phyloP scores from a whole-genome alignment of 2,888 invertebrate species.

The Athalia rosae region DNA sequence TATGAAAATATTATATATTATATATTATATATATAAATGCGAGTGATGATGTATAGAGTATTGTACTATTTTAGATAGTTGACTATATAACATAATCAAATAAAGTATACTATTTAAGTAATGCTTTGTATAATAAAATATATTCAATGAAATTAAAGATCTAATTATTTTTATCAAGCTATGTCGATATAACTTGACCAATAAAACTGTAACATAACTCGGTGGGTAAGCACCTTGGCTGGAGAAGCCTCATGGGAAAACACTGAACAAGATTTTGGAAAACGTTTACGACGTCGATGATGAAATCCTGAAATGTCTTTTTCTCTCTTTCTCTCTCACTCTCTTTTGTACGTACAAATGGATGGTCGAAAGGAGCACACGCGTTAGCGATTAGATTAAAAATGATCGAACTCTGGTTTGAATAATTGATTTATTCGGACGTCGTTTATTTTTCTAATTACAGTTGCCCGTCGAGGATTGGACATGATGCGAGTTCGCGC shows the following conservation, averaged over 20 bases:
- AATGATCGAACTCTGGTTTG: too few species aligned
- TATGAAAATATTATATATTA: constrained; percentile 47
- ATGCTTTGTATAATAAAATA: constrained; percentile 73
- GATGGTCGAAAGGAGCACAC: too few species aligned
- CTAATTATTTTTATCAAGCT: neutral
- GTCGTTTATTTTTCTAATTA: constrained; percentile 53
- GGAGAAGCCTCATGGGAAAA: too few species aligned
- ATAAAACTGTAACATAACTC: too few species aligned
- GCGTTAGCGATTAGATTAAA: too few species aligned
- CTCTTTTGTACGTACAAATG: too few species aligned
- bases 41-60: constrained; percentile 33
- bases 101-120: constrained; percentile 70
- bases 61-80: constrained; percentile 42
- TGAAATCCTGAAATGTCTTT: too few species aligned
- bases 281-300: too few species aligned
- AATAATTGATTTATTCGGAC: neutral
- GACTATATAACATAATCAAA: constrained; percentile 49
- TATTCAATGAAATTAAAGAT: constrained; percentile 60
- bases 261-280: too few species aligned
- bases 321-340: too few species aligned
- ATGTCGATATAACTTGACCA: neutral
- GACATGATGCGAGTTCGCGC: constrained; percentile 92
- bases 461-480: constrained; percentile 86
- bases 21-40: constrained; percentile 40
- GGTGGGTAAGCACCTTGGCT: too few species aligned